Evolutionary conservation across 2,797 vertebrate species (phyloP), one percentile per base, ranked within the genome.

Genomic region (Rhincodon typus): DNA sequence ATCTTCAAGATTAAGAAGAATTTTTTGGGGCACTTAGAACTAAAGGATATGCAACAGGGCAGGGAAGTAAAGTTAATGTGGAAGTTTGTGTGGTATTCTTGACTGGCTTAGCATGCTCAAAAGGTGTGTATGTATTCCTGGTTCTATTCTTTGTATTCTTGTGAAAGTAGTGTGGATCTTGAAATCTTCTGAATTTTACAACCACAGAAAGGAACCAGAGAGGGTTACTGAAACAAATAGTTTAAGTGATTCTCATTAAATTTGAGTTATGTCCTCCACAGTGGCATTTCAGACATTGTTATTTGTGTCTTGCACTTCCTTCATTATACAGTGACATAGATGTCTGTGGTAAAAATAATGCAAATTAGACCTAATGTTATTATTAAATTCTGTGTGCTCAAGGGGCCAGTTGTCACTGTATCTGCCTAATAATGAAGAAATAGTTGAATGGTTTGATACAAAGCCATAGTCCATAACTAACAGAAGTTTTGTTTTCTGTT

Each of bases 381-480:
- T 21, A 2, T 70, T 13, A 72, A 50, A 4, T 72, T 94, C 10
- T 46, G 66, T 70, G 27, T n/a, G 30, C 13, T 50, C 67, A 30
- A 94, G 69, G 27, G 67, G 42, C 2, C 25, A 67, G 66, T 94
- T 19, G 23, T 42, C 5, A 21, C 50, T 94, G 38, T 72, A 77
- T 27, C n/a, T 72, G 25, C 53, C 70, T 19, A n/a, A 30, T 21
- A 95, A 17, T 30, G 70, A 77, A 30, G 30, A 95, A 30, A 74
- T 53, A 46, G 42, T 72, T 95, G 30, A 77, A 77, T 95, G 46
- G 94, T 95, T 95, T 77, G 6, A 95, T 53, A 42, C 70, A 95
- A 53, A 30, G 69, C 25, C 42, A 72, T 94, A 34, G 53, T 34
- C 46, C 70, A 21, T 12, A 94, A 69, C 46, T 50, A 95, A 77